phyloP scores from a whole-genome alignment of 2,888 invertebrate genomes.

The Apeira syringaria region DNA sequence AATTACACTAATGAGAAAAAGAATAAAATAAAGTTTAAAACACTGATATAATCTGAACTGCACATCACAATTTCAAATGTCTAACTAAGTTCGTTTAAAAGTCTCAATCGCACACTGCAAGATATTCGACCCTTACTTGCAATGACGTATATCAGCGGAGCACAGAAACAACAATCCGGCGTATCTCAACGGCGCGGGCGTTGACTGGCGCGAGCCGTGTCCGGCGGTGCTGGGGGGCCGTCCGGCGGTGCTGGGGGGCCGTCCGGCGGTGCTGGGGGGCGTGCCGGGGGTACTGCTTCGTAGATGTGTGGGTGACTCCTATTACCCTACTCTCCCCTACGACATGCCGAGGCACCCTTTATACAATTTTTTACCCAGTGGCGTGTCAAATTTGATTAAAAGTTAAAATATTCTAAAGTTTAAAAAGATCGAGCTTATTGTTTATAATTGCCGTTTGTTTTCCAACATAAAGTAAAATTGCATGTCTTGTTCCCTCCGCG shows the following conservation, averaged over 20 bases:
- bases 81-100: not conserved
- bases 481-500: too few species aligned
- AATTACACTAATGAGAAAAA: constrained; percentile 27
- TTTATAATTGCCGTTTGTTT: too few species aligned
- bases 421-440: too few species aligned
- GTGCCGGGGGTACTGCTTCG: constrained; percentile 28
- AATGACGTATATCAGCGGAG: not conserved
- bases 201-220: constrained; percentile 32
- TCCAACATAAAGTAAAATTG: too few species aligned
- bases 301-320: constrained; percentile 30
- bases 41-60: not conserved
- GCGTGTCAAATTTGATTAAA: too few species aligned
- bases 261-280: constrained; percentile 26
- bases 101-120: not conserved
- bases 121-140: not conserved
- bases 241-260: constrained; percentile 15
- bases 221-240: constrained; percentile 22
- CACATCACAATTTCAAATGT: not conserved
- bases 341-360: too few species aligned
- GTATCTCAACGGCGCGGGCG: constrained; percentile 28
- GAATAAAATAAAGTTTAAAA: not conserved
- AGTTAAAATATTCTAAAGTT: too few species aligned
- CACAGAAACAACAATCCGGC: constrained; percentile 35
- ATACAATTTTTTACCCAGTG: too few species aligned
- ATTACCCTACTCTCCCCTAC: constrained; percentile 33